Evolutionary conservation across 2,797 vertebrate genomes (phyloP).

Genomic region (Coccyzus lansbergi): DNA sequence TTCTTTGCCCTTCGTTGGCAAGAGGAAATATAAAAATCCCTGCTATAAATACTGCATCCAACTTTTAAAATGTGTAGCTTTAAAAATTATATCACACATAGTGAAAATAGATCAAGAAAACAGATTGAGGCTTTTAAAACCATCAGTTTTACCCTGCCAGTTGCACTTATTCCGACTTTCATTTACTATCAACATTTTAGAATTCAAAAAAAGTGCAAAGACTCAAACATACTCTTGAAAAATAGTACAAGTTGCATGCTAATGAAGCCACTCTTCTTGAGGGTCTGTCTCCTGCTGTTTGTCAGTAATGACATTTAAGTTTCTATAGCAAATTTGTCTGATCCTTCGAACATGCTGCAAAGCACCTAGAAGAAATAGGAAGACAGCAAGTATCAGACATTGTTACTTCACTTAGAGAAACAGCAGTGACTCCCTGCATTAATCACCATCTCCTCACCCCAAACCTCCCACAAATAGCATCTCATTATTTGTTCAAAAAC

Average conservation of each 20-base stretch:
- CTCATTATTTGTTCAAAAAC: slow-evolving; percentile 1
- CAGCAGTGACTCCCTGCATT: not conserved
- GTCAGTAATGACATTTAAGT: slow-evolving; percentile 70
- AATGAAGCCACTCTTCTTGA: slow-evolving; percentile 74
- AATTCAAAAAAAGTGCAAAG: slow-evolving; percentile 67
- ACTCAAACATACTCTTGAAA: slow-evolving; percentile 70
- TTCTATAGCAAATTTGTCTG: slow-evolving; percentile 67
- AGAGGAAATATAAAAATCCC: slow-evolving; percentile 34
- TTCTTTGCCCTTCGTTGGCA: slow-evolving; percentile 36
- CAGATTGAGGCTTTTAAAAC: slow-evolving; percentile 76
- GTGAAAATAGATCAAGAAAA: slow-evolving; percentile 64
- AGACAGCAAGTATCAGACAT: slow-evolving; percentile 65
- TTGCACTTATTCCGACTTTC: slow-evolving; percentile 73
- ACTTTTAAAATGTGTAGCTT: slow-evolving; percentile 47
- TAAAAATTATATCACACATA: slow-evolving; percentile 30
- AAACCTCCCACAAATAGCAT: not conserved
- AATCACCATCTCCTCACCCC: not conserved
- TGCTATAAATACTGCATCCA: slow-evolving; percentile 22
- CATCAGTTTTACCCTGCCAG: slow-evolving; percentile 72
- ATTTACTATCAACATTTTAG: slow-evolving; percentile 72
- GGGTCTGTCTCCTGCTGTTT: slow-evolving; percentile 73
- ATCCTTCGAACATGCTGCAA: slow-evolving; percentile 67
- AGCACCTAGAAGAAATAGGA: slow-evolving; percentile 61
- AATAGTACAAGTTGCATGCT: slow-evolving; percentile 71
- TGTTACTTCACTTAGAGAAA: slow-evolving; percentile 59